Percentiles rank a stretch among this genome's conserved stretches.
Conservation (phyloP, 2,797 vertebrate genomes). For the Leucoraja ocellata region DNA sequence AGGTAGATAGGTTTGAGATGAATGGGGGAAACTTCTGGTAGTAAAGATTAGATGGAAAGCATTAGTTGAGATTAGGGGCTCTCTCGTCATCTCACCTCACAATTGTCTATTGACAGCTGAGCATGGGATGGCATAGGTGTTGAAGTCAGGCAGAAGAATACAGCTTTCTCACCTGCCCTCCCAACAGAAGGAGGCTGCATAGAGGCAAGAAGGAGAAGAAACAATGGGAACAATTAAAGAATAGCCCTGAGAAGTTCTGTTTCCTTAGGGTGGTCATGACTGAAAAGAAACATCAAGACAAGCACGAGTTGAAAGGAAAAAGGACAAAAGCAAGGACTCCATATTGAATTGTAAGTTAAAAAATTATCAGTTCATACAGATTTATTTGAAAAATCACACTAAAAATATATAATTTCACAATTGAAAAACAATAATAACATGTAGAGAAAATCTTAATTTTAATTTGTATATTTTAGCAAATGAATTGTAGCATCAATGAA, state of each 20-base stretch:
- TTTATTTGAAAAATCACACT: neutral
- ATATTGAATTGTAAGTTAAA: neutral
- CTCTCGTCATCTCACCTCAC: slow-evolving; percentile 33
- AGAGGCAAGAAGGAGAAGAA: slow-evolving; percentile 26
- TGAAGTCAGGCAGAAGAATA: slow-evolving; percentile 33
- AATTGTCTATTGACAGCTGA: slow-evolving; percentile 30
- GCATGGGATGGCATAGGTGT: neutral
- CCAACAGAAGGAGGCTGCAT: slow-evolving; percentile 31
- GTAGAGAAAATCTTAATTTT: slow-evolving; percentile 24
- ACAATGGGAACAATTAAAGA: slow-evolving; percentile 38
- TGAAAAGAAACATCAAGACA: neutral
- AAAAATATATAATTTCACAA: neutral
- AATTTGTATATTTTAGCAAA: neutral
- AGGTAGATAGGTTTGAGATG: neutral
- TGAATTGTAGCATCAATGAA: neutral
- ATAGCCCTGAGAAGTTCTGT: slow-evolving; percentile 5
- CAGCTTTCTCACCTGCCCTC: slow-evolving; percentile 35
- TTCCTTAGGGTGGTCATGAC: neutral
- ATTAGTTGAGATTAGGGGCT: neutral
- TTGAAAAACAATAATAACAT: neutral
- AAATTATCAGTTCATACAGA: neutral
- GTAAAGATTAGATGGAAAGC: neutral
- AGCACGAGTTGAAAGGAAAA: neutral
- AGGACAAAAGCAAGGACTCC: neutral
- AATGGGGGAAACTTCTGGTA: neutral